Evolutionary conservation across 2,797 vertebrate genomes (phyloP).

Genomic region (Muscicapa comitata): DNA sequence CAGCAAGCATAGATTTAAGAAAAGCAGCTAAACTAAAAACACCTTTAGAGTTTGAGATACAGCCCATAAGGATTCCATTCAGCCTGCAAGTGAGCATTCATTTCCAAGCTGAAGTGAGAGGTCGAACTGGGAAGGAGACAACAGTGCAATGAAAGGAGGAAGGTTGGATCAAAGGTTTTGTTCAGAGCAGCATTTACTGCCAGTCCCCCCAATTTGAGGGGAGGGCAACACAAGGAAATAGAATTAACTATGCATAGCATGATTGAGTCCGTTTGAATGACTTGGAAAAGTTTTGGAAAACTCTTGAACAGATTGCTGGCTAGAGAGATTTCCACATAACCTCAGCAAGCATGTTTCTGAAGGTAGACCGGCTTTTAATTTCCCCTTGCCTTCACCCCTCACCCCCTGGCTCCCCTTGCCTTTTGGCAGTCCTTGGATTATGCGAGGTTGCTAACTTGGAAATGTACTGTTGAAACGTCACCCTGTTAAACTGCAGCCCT

Average conservation of each 20-base stretch:
- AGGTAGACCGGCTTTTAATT: slow-evolving; percentile 3
- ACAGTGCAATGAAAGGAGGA: not conserved
- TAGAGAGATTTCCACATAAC: not conserved
- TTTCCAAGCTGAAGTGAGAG: slow-evolving; percentile 12
- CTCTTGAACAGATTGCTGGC: not conserved
- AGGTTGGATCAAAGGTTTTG: slow-evolving; percentile 32
- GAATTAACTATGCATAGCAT: not conserved
- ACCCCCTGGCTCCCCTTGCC: not conserved
- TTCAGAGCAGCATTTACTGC: slow-evolving; percentile 16
- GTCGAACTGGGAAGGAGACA: not conserved
- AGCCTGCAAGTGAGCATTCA: not conserved
- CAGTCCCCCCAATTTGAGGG: not conserved
- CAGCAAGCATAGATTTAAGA: not conserved
- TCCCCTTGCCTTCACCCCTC: not conserved
- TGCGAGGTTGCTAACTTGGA: not conserved
- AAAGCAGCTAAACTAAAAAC: slow-evolving; percentile 6
- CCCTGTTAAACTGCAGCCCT: not conserved
- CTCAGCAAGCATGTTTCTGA: not conserved
- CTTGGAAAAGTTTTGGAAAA: not conserved
- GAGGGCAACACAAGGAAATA: not conserved
- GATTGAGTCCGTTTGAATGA: not conserved
- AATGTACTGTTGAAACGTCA: slow-evolving; percentile 36
- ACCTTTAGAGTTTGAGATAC: not conserved
- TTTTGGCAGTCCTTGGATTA: slow-evolving; percentile 13
- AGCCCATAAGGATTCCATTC: slow-evolving; percentile 43